Evolutionary conservation across 2,797 vertebrate genomes (phyloP).

Genomic region (Lepus townsendii): DNA sequence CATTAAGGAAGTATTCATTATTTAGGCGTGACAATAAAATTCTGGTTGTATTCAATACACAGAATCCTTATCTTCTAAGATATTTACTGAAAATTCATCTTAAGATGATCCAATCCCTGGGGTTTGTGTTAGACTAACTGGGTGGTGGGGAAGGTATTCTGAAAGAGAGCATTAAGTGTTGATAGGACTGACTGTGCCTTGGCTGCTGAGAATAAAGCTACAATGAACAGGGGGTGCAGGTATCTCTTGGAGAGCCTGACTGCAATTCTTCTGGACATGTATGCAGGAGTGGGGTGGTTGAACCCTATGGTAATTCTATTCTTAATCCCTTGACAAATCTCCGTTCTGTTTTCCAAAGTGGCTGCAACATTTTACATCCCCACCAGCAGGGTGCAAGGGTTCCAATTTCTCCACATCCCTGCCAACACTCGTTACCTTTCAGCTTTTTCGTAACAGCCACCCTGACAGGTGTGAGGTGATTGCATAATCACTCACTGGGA

Average conservation of each 20-base stretch:
- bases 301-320: background rate
- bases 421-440: background rate
- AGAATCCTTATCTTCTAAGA: slow-evolving; percentile 33
- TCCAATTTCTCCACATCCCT: background rate
- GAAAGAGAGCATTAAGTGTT: background rate
- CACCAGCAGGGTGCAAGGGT: background rate
- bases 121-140: background rate
- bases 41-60: background rate
- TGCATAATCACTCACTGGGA: background rate
- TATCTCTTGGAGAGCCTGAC: background rate
- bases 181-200: background rate
- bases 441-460: background rate
- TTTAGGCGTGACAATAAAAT: slow-evolving; percentile 27
- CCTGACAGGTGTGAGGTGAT: background rate
- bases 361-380: background rate
- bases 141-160: background rate
- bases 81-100: background rate
- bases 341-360: background rate
- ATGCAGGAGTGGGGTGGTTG: background rate
- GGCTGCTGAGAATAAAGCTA: background rate
- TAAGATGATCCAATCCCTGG: background rate
- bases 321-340: background rate
- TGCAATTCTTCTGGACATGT: background rate
- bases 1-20: slow-evolving; percentile 46
- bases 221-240: background rate